Base-by-base conservation (phyloP, 1,140 invertebrate species). In the Drosophila orosa region DNA sequence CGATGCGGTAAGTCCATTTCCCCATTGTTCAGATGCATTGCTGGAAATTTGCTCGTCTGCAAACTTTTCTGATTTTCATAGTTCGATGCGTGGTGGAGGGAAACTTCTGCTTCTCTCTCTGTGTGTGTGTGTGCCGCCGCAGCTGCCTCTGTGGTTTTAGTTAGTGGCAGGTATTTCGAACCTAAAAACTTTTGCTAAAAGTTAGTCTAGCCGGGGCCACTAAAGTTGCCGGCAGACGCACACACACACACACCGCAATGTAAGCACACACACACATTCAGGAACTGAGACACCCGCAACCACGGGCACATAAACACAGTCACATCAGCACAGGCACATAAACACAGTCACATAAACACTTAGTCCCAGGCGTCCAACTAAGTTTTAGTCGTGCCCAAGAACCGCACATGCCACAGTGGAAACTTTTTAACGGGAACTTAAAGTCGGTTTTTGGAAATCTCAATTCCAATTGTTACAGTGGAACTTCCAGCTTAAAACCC, bases 131-230 rank as follows among this genome's bases (percentile, higher is more conserved):
- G 19, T 24, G 22, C 27, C 24, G 44, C 44, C 13, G 19, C 62
- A 60, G 60, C 44, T 59, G 45, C 55, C 39, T 61, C 33, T 63
- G 47, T 55, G 62, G 73, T 89, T 87, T 87, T 87, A 87, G 84
- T 87, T 87, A 87, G 84, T 87, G 84, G 84, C 84, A 90, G 83
- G 83, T 87, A 87, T 66, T 87, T 87, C 84, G 71, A 78, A 80
- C 76, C 80, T 80, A 89, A 89, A 89, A 87, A 86, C 87, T 87
- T 84, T 67, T 90, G 80, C 84, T 84, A 72, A 87, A 87, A 87
- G 84, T 87, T 87, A 87, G 85, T 61, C 67, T 87, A 87, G 84
- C 54, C 60, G 73, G 56, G 80, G 80, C 84, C 72, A 89, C 84
- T 87, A 87, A 89, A 87, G 76, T 89, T 89, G 73, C 65, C 55